phyloP scores from a whole-genome alignment of 2,113 vertebrate species.

The Ammodytes marinus region DNA sequence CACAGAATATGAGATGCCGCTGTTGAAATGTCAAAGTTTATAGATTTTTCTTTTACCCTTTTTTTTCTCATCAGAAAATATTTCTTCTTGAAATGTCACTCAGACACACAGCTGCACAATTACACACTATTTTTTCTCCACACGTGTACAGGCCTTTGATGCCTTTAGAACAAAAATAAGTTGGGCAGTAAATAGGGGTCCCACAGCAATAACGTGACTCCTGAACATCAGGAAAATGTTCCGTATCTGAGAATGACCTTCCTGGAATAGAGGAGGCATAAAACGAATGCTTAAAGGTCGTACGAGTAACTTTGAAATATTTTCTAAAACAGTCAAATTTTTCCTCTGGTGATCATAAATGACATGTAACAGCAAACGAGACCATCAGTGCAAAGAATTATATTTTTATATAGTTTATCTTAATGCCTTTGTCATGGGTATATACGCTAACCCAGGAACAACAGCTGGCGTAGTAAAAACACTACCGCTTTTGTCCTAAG shows the following conservation, averaged over 20 bases:
- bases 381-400: too few species aligned
- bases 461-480: too few species aligned
- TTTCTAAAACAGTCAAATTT: too few species aligned
- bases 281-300: neutral
- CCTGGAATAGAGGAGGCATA: neutral
- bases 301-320: too few species aligned
- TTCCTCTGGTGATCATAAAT: too few species aligned
- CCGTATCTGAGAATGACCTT: neutral
- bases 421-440: too few species aligned
- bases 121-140: neutral
- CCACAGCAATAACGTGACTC: neutral
- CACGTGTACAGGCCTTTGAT: neutral
- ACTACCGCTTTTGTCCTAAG: too few species aligned
- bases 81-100: slow-evolving; percentile 64
- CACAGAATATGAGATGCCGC: slow-evolving; percentile 31
- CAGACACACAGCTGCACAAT: slow-evolving; percentile 7
- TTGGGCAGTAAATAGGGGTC: neutral
- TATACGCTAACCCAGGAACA: too few species aligned
- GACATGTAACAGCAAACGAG: too few species aligned
- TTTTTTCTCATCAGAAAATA: slow-evolving; percentile 28
- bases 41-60: slow-evolving; percentile 43
- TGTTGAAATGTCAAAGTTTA: slow-evolving; percentile 69
- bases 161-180: slow-evolving; percentile 6
- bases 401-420: too few species aligned
- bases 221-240: neutral